phyloP scores from a whole-genome alignment of 2,113 vertebrate species.

The Nyctibius bracteatus region DNA sequence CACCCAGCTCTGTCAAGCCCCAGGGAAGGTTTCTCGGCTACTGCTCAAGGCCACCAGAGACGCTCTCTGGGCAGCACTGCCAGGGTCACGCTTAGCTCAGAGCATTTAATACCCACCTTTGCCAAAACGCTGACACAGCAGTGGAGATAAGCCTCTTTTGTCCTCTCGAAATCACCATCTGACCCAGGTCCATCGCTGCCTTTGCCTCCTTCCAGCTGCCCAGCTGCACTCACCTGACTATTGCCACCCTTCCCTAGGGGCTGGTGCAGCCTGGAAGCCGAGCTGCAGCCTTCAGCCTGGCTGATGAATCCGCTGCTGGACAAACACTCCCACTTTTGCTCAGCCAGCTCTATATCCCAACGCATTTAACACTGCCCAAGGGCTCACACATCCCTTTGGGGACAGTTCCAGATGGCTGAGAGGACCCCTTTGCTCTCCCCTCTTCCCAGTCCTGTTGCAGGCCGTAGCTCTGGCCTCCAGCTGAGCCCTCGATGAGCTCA shows the following conservation, averaged over 20 bases:
- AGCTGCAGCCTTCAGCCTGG: background rate
- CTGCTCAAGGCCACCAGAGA: background rate
- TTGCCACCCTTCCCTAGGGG: background rate
- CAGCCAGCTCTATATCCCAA: background rate
- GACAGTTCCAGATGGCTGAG: background rate
- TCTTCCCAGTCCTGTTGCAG: background rate
- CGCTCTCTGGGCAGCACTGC: background rate
- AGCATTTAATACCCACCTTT: background rate
- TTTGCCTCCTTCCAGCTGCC: background rate
- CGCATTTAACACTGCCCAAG: background rate
- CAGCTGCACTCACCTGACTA: background rate
- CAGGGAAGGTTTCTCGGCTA: background rate
- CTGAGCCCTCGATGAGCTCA: background rate
- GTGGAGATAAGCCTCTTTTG: background rate
- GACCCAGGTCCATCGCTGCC: background rate
- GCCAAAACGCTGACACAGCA: background rate
- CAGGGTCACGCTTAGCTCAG: background rate
- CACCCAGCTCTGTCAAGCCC: fast-evolving
- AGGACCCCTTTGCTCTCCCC: background rate
- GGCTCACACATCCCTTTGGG: background rate
- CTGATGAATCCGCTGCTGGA: background rate
- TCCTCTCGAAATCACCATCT: background rate
- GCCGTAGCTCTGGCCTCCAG: fast-evolving
- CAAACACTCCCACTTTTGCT: background rate
- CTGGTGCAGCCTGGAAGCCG: background rate